Conservation (phyloP, 2,797 vertebrate genomes). For the Tinamus major region DNA sequence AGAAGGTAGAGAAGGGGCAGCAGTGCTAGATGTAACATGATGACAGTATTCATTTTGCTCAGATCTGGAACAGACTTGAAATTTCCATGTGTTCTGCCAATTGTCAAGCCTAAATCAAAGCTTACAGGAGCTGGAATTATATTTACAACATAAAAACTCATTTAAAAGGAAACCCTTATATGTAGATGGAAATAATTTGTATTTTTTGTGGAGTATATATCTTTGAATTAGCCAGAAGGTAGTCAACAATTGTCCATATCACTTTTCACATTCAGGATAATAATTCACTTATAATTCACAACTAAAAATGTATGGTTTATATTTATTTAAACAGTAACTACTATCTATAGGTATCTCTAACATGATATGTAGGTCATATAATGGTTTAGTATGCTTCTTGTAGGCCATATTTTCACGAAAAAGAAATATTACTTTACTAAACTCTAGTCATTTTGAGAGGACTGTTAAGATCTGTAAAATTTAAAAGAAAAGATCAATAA, state of each 20-base stretch:
- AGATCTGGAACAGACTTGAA: background rate
- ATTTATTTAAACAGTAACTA: background rate
- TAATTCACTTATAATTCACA: background rate
- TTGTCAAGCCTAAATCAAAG: background rate
- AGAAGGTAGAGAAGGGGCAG: background rate
- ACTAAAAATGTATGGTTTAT: background rate
- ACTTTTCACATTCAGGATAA: background rate
- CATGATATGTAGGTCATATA: background rate
- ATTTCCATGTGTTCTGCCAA: background rate
- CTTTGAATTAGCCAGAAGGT: background rate
- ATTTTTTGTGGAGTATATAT: background rate
- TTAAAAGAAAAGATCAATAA: background rate
- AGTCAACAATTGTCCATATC: background rate
- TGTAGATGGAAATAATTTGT: background rate
- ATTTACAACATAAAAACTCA: background rate
- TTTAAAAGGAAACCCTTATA: background rate
- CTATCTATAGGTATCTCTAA: background rate
- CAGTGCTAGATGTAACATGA: background rate
- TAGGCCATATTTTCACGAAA: background rate
- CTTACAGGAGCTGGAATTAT: background rate
- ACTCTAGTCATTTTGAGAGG: background rate
- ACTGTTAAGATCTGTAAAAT: constrained; percentile 5
- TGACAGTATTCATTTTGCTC: background rate
- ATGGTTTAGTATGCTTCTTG: background rate
- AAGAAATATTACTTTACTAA: background rate